A percentile compares a stretch with the other conserved stretches of the same genome.
phyloP scores from a whole-genome alignment of 2,113 vertebrate genomes.

The Nesospiza acunhae region DNA sequence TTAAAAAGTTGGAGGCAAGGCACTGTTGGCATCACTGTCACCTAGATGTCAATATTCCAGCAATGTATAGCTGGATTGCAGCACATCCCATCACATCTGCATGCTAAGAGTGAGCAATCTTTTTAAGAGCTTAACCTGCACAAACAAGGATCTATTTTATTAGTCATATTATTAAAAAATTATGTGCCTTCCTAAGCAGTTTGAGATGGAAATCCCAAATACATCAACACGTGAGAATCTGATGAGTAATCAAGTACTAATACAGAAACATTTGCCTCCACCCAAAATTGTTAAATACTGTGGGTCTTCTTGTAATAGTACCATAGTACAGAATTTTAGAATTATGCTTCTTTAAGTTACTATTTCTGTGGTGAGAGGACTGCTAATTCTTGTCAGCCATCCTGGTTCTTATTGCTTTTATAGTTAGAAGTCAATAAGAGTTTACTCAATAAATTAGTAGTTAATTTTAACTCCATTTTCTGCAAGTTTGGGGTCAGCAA shows the following conservation, averaged over 20 bases:
- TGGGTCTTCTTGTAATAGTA: neutral
- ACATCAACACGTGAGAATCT: neutral
- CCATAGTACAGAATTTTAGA: neutral
- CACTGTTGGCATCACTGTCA: neutral
- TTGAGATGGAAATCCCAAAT: neutral
- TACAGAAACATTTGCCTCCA: neutral
- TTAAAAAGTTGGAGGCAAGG: neutral
- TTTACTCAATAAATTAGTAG: neutral
- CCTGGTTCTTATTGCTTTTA: neutral
- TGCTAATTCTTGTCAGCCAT: neutral
- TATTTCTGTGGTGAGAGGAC: neutral
- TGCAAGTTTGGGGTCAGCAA: neutral
- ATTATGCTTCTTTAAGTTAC: neutral
- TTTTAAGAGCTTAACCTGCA: neutral
- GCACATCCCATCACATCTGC: neutral
- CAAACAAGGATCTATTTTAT: neutral
- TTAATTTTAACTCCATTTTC: neutral
- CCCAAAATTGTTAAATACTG: neutral
- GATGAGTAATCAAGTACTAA: neutral
- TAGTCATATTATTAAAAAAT: neutral
- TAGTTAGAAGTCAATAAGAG: neutral
- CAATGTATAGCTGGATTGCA: neutral
- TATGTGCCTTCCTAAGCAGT: neutral
- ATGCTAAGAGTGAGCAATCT: neutral
- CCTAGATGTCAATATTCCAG: neutral